These are phyloP conservation scores for Meriones psammophilus DNA, from an alignment of 2,797 vertebrate species.

Conservation along the genomic window DNA sequence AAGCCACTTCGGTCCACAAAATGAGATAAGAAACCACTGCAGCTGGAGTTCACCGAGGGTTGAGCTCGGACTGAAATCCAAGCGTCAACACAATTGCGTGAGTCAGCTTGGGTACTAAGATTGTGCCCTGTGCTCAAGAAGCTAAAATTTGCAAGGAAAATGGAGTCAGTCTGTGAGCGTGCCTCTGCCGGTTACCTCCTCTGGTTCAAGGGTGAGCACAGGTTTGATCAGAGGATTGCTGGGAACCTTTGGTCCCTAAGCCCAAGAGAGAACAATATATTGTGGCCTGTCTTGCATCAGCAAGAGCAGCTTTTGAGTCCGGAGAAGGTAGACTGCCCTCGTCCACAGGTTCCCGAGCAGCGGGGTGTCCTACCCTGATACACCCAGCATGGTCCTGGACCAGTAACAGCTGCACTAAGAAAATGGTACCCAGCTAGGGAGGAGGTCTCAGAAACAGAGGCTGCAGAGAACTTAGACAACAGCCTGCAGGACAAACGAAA, in stretches of 20 bases:
- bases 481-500: background rate
- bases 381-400: fast-evolving
- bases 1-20: conserved; percentile 34
- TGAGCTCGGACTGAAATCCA: conserved; percentile 66
- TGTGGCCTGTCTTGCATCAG: fast-evolving
- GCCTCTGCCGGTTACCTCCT: background rate
- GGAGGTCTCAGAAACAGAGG: background rate
- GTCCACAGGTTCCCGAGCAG: fast-evolving
- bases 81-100: conserved; percentile 57
- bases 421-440: background rate
- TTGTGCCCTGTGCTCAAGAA: background rate
- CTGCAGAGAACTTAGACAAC: background rate
- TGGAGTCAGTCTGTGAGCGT: conserved; percentile 13
- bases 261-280: background rate
- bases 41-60: conserved; percentile 73
- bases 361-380: background rate
- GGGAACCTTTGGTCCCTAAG: background rate
- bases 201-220: background rate
- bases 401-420: background rate
- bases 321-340: background rate
- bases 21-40: conserved; percentile 73
- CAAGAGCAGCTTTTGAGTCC: background rate
- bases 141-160: conserved; percentile 56
- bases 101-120: background rate
- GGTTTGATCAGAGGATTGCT: background rate